Base-by-base conservation (phyloP, 1,140 invertebrate genomes). In the Nymphalis io region DNA sequence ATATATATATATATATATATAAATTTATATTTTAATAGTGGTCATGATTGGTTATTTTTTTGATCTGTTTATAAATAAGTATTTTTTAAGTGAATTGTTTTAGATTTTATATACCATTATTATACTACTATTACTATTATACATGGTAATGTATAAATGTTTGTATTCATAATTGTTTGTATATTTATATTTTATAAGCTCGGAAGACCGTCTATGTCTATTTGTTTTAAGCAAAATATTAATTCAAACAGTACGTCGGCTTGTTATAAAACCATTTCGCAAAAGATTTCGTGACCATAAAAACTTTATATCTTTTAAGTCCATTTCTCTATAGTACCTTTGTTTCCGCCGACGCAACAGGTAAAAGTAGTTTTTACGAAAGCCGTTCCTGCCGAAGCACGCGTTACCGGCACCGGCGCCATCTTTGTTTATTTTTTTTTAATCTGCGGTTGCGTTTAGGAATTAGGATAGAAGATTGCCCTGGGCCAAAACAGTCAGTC, bases 401-500 rank as follows among this genome's bases (percentile, higher is more conserved):
- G 74, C 74, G 77, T 75, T 72, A 70, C 74, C 75, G 75, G 74
- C 77, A 70, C 74, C 75, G 75, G 74, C 77, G 78, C 80, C 82
- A 81, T 80, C 69, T 79, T 81, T 80, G 75, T 74, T 77, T 76
- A 73, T 76, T 82, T 82, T 83, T 82, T 82, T 77, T 84, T 79
- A 72, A 76, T 76, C 77, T 78, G 81, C 75, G 83, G 83, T 82
- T 81, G 78, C 76, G 79, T 79, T 55, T 55, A 55, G 51, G 51
- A 55, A 51, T 85, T 76, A 78, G 78, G 74, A 81, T 83, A 82
- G 81, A 71, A 77, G 74, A 84, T 68, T 67, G 78, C 84, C 84
- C 71, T 72, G 72, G 76, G 84, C 79, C 76, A 76, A 81, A 84
- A 81, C 81, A 86, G 84, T 86, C 84, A 86, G 84, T 86, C 84